Base-by-base conservation (phyloP, 1,140 invertebrate genomes). In the Proctacanthus coquilletti region DNA sequence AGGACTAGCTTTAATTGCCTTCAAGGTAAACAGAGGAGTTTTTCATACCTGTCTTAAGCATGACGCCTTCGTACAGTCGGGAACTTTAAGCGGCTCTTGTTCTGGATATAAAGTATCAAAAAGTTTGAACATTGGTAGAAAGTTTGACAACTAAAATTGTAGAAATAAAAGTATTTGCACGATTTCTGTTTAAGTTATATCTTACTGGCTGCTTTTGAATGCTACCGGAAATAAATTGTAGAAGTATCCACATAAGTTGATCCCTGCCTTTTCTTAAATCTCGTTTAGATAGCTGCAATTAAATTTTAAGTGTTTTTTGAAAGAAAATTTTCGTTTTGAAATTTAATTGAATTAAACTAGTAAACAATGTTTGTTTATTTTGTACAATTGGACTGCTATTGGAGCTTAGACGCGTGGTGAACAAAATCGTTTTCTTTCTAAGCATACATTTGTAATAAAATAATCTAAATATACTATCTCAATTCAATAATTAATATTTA, bases 191-290 rank as follows among this genome's bases (percentile, higher is more conserved):
- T 25, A 31, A n/a, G 3, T 11, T 37, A 17, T 36, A 56, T 63
- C 68, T 20, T 65, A 82, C 74, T 1, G 87, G 83, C 66, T 94
- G 94, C 45, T 91, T 79, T 62, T 94, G 88, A 51, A 96, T 96
- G 52, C 86, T 92, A 32, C 91, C 89, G 3, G 91, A 95, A 42
- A 96, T 92, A 52, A 93, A 96, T 61, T 96, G 92, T 5, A 97
- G 60, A n/a, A 97, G 62, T 4, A 92, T 83, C 92, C 92, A 97
- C 91, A 96, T 96, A 1, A 97, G 61, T 50, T 95, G 87, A 64
- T 97, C 91, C 34, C 92, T 64, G 0, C 89, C 89, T 62, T 87
- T 88, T 34, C 80, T 72, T 48, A 89, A 70, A 52, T 88, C 84
- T 47, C 76, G 68, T 5, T 77, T 76, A 20, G 79, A 73, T 6